Evolutionary conservation across 2,113 vertebrate genomes (phyloP), one percentile per base, ranked within the genome.

Genomic region (Neolamprologus tretocephalus): DNA sequence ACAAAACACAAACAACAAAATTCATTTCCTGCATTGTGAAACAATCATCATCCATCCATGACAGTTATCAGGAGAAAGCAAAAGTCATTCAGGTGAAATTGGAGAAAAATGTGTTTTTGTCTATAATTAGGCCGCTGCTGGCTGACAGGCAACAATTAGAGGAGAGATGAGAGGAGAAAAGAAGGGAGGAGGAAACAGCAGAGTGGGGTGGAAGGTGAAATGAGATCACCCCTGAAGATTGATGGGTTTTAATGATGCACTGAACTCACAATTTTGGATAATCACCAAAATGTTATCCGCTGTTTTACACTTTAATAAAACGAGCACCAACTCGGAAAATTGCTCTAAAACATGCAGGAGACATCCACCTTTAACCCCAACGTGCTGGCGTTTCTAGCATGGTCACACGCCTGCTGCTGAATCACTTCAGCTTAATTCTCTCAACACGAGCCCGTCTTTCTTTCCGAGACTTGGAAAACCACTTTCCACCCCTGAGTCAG

Each of bases 41-140:
- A 88, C 86, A 90, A 92, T 57, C 84, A 80, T 61, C 83, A 85
- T 86, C 68, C 53, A 83, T 85, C 82, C 23, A 2, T 42, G 84
- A 9, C 78, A 73, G 63, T 82, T 87, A 82, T 79, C 79, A 42
- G 55, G n/a, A 82, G 61, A 54, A 80, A 73, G 6, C 9, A 63
- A 85, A 75, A 75, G 80, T 54, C 61, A 21, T 40, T 87, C 87
- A 83, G 85, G 51, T 87, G 87, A 61, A 81, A 83, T 49, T 28
- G 28, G 37, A 85, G 66, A 81, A 75, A 79, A 80, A 81, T 55
- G n/a, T n/a, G 68, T 82, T 87, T 82, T 45, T 45, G 79, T 73
- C 71, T 3, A 2, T 83, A 89, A 89, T 83, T 71, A 47, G 53
- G 68, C 80, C 1, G 2, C 45, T 81, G 83, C 8, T n/a, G 14